phyloP scores from a whole-genome alignment of 2,113 vertebrate genomes.

The Otus sunia region DNA sequence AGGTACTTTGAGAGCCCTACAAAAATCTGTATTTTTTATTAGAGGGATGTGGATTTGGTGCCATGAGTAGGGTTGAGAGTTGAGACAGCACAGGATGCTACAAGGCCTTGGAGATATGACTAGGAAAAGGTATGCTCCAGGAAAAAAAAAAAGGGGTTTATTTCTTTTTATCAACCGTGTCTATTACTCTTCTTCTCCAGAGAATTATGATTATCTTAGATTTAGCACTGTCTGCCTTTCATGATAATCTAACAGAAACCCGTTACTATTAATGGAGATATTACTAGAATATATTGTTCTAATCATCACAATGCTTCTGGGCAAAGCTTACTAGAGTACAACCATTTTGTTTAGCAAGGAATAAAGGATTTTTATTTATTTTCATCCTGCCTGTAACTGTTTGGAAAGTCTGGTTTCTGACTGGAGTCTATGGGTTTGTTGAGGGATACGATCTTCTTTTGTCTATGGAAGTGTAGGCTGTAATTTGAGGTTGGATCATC shows the following conservation, averaged over 20 bases:
- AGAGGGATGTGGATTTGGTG: background rate
- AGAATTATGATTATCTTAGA: background rate
- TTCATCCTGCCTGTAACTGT: background rate
- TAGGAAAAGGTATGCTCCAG: background rate
- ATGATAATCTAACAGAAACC: background rate
- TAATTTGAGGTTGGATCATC: background rate
- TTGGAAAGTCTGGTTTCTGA: background rate
- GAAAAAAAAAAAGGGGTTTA: too few species aligned
- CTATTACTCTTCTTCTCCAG: background rate
- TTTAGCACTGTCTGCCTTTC: background rate
- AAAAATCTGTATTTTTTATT: background rate
- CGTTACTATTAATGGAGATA: background rate
- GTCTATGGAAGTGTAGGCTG: background rate
- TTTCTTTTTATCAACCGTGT: accelerated
- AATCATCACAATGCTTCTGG: background rate
- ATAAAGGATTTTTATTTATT: background rate
- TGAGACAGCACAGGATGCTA: background rate
- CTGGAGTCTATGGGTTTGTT: background rate
- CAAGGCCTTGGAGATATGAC: background rate
- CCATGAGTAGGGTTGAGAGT: accelerated
- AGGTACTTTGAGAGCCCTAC: background rate
- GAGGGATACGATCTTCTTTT: background rate
- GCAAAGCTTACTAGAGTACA: background rate
- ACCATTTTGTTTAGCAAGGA: background rate
- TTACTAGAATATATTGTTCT: background rate